Evolutionary conservation across 2,113 vertebrate species (phyloP), one percentile per base, ranked within the genome.

Genomic region (Polypterus senegalus): DNA sequence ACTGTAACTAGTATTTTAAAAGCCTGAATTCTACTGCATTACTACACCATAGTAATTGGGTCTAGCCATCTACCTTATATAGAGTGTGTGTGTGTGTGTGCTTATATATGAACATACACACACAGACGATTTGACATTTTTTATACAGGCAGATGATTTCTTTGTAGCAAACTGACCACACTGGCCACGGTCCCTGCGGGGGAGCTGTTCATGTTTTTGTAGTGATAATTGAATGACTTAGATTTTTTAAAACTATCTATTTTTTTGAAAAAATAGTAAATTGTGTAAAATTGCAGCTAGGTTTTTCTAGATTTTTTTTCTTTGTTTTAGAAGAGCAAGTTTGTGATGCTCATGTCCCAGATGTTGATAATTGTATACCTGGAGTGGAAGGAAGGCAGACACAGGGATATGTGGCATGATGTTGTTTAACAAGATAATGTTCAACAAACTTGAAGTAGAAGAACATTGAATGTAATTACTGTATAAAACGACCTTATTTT

Each of bases 81-180:
- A 57, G 27, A 57, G 27, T 43, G 9, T 57, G n/a, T 57, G 56
- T 57, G 46, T 57, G 56, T 57, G 56, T 57, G 46, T 57, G 56
- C 3, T 6, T 44, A 57, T 27, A 57, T 27, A 27, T 6, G 7
- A 7, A 27, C 27, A 57, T 57, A 57, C 7, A 57, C 46, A 57
- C 27, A 57, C 2, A 11, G 8, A 57, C 3, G 27, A 27, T 2
- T 27, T 44, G 54, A 3, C 9, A n/a, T 8, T 57, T 27, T 57
- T 57, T 57, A 57, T 57, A 57, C n/a, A 57, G 56, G 56, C 46
- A 43, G 46, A 57, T 57, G 49, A 51, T 51, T 51, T 44, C n/a
- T 57, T 56, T 5, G 27, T 56, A 56, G n/a, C 10, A 6, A n/a
- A 27, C 46, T 57, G 27, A 57, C 27, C 56, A 57, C 56, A 57